These are phyloP conservation scores for Siderastrea radians DNA, from an alignment of 92 coral and sea anemone genomes.

Conservation along the genomic window DNA sequence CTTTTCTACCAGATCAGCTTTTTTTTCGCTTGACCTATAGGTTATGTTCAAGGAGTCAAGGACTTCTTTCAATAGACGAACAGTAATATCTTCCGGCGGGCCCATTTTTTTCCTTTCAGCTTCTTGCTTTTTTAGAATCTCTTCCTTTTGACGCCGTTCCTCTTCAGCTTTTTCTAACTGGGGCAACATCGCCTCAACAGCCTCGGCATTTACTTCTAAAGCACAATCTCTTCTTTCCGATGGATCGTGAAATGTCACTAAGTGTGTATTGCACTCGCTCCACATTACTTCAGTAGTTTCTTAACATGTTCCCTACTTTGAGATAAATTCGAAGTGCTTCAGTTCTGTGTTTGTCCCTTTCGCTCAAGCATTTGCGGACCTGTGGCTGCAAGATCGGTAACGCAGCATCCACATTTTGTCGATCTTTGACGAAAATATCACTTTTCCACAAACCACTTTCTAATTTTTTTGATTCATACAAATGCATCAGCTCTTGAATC, in stretches of 20 bases:
- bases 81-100: constrained; percentile 7
- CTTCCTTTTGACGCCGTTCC: background rate
- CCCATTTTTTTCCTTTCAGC: constrained; percentile 18
- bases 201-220: background rate
- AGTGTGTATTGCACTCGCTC: constrained; percentile 1
- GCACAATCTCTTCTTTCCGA: background rate
- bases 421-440: constrained; percentile 21
- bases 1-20: constrained; percentile 9
- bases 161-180: constrained; percentile 5
- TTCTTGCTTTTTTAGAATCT: background rate
- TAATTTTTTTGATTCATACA: background rate
- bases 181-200: constrained; percentile 14
- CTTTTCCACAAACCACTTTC: constrained; percentile 29
- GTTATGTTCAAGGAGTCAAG: constrained; percentile 2
- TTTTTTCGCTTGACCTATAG: constrained; percentile 18
- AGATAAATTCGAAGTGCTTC: too few species aligned
- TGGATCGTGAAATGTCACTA: background rate
- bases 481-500: constrained; percentile 21
- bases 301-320: too few species aligned
- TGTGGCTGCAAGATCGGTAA: too few species aligned
- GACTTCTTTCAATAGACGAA: constrained; percentile 21
- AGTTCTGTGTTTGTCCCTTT: too few species aligned
- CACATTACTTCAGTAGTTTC: constrained; percentile 19
- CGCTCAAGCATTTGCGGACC: too few species aligned
- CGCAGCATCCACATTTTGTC: constrained; percentile 37